Evolutionary conservation across 2,797 vertebrate genomes (phyloP).

Genomic region (Liasis olivaceus): DNA sequence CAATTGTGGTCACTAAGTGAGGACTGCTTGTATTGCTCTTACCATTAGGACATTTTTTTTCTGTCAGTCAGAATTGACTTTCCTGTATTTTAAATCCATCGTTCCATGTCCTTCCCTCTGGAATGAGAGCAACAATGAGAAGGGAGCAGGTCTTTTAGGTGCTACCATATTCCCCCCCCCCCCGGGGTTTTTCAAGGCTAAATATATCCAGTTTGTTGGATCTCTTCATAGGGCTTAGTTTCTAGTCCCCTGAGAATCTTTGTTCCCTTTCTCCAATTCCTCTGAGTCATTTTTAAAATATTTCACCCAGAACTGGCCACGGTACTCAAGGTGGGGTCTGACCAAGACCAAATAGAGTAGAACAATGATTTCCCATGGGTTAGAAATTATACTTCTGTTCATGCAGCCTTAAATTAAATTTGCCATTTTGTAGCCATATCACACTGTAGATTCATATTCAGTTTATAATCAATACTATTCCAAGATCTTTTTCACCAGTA

Average conservation of each 20-base stretch:
- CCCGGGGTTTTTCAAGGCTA: background rate
- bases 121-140: background rate
- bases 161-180: background rate
- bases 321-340: background rate
- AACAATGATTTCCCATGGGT: background rate
- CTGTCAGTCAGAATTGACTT: background rate
- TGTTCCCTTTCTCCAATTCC: background rate
- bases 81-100: background rate
- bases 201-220: background rate
- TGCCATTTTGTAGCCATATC: background rate
- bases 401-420: background rate
- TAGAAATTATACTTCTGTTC: background rate
- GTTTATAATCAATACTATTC: background rate
- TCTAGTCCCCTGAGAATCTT: background rate
- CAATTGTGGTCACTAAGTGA: background rate
- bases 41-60: background rate
- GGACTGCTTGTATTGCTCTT: background rate
- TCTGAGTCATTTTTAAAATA: background rate
- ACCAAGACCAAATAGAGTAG: no score
- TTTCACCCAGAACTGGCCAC: background rate
- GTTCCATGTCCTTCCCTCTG: background rate
- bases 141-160: background rate
- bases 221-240: background rate
- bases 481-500: background rate
- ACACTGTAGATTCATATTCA: background rate